Evolutionary conservation across 2,113 vertebrate genomes (phyloP), one percentile per base, ranked within the genome.

Genomic region (Chionis minor): DNA sequence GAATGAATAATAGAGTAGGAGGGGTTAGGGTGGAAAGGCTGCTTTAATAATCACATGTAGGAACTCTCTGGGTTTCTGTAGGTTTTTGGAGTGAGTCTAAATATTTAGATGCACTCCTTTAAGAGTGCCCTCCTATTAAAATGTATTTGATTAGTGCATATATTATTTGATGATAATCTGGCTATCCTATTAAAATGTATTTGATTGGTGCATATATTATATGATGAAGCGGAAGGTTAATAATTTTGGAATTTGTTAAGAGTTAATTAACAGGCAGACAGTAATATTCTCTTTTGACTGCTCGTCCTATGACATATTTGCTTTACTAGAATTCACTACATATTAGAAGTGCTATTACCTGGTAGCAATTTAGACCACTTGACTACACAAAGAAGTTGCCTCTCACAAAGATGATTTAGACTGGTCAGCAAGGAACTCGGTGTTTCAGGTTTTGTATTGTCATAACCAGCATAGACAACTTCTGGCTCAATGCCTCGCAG

Each of bases 361-460:
- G 99, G 99, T 96, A 99, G 97, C 62, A 98, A 98, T 95, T 99
- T 99, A 94, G 99, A 99, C 99, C 99, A 99, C 95, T 99, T 99
- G 91, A 99, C 99, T 33, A 99, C 99, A 96, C 99, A 99, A 81
- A 99, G 98, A 92, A 99, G 99, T 87, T 99, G 99, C 84, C 98
- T 99, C 96, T 99, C 99, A 45, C 99, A 99, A 73, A 99, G 98
- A 45, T 98, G 97, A 96, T 99, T 99, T 67, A 99, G 98, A 96
- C 99, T 99, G 58, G 98, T 99, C 95, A 99, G 98, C 92, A 99
- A 98, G 38, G 99, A 95, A 94, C 99, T 98, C 65, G 99, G 98
- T 22, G 98, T 98, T 47, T 99, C 98, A 0, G 98, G 97, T 90
- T 99, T 99, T 30, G 97, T 97, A 97, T 97, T 99, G 98, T 99